Conservation (phyloP, 2,113 vertebrate species). For the Phycodurus eques region DNA sequence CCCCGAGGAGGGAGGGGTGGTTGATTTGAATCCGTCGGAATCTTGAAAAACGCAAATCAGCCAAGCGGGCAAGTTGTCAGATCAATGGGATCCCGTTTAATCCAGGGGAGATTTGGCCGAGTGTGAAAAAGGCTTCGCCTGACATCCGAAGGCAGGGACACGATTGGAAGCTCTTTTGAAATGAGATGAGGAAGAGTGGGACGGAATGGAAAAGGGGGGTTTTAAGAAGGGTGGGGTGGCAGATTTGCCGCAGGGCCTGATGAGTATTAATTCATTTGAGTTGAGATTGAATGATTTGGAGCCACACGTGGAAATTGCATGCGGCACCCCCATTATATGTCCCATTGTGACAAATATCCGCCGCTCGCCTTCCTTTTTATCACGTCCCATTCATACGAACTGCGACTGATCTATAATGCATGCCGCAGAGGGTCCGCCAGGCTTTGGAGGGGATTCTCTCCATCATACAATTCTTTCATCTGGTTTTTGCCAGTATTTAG, state of each 20-base stretch:
- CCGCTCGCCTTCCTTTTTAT: slow-evolving; percentile 36
- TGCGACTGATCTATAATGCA: slow-evolving; percentile 61
- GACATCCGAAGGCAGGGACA: slow-evolving; percentile 24
- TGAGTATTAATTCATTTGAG: slow-evolving; percentile 41
- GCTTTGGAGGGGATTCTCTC: slow-evolving; percentile 50
- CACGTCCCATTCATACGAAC: slow-evolving; percentile 25
- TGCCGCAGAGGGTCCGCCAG: slow-evolving; percentile 35
- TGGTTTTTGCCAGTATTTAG: slow-evolving; percentile 46
- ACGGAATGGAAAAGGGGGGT: slow-evolving; percentile 26
- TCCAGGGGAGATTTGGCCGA: slow-evolving; percentile 22
- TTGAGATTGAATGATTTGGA: slow-evolving; percentile 44
- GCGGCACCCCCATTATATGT: slow-evolving; percentile 29
- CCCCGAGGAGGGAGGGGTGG: slow-evolving; percentile 16
- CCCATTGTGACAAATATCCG: slow-evolving; percentile 48
- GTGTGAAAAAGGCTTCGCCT: slow-evolving; percentile 14
- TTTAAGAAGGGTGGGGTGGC: slow-evolving; percentile 21
- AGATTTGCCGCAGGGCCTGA: slow-evolving; percentile 42
- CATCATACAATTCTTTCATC: slow-evolving; percentile 59
- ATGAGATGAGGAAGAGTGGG: slow-evolving; percentile 29
- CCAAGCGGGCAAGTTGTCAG: slow-evolving; percentile 48
- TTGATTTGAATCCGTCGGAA: slow-evolving; percentile 60
- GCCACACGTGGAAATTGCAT: slow-evolving; percentile 30
- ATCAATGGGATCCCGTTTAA: slow-evolving; percentile 39
- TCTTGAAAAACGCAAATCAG: slow-evolving; percentile 44
- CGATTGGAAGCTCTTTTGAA: slow-evolving; percentile 36